These are phyloP conservation scores for Myrmophylax atrothorax DNA, from an alignment of 2,113 vertebrate genomes.

Conservation along the genomic window DNA sequence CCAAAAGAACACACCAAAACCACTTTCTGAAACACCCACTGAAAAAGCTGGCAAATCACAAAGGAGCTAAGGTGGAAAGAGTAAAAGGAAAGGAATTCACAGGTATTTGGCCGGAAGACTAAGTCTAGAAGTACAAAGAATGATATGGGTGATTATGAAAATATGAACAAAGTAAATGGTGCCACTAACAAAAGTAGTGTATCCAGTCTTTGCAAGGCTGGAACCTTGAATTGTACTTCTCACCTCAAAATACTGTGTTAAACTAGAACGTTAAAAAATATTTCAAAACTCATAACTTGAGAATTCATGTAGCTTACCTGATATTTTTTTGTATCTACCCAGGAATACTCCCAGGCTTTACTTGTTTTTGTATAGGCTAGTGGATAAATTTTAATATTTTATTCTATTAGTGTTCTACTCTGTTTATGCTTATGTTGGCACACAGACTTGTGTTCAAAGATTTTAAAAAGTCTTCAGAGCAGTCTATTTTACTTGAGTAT, in stretches of 20 bases:
- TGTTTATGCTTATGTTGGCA: background rate
- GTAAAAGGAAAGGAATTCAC: background rate
- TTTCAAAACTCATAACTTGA: background rate
- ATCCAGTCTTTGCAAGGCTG: background rate
- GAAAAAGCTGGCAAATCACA: background rate
- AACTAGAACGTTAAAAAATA: background rate
- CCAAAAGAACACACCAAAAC: background rate
- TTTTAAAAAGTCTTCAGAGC: background rate
- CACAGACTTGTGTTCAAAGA: background rate
- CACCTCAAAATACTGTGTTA: background rate
- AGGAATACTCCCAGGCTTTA: background rate
- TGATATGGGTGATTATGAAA: background rate
- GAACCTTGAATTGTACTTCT: background rate
- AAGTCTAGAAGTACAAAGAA: background rate
- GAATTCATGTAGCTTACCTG: background rate
- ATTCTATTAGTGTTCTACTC: background rate
- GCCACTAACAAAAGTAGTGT: background rate
- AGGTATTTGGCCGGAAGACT: background rate
- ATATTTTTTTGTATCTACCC: background rate
- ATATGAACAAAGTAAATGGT: background rate
- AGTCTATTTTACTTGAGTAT: background rate
- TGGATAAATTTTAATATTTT: background rate
- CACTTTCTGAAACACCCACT: background rate
- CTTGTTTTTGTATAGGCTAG: background rate
- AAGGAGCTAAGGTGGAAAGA: background rate